Conservation (phyloP, 2,797 vertebrate species). For the Amblyraja radiata region DNA sequence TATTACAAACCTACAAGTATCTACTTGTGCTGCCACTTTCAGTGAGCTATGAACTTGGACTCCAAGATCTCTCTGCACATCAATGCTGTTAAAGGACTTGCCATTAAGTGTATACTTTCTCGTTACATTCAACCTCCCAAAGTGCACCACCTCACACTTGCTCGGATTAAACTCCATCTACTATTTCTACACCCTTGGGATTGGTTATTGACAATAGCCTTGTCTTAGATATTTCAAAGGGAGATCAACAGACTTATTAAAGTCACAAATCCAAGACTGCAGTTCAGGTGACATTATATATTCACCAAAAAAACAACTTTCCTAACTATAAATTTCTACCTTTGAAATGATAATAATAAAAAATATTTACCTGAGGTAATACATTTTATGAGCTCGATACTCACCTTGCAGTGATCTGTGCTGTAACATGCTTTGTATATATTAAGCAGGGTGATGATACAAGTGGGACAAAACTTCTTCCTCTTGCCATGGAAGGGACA, state of each 20-base stretch:
- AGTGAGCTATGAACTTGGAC: too few species aligned
- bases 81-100: too few species aligned
- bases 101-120: too few species aligned
- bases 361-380: not conserved
- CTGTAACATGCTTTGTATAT: slow-evolving; percentile 10
- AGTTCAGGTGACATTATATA: not conserved
- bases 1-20: too few species aligned
- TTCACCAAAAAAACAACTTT: not conserved
- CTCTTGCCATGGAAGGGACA: not conserved
- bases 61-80: too few species aligned
- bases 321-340: not conserved
- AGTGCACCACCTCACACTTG: too few species aligned
- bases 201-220: not conserved
- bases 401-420: not conserved
- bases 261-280: not conserved
- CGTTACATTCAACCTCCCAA: too few species aligned
- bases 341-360: too few species aligned
- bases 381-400: not conserved
- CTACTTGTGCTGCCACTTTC: too few species aligned
- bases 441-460: not conserved
- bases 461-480: not conserved
- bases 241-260: not conserved
- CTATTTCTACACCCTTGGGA: too few species aligned
- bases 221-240: not conserved
- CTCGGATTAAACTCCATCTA: too few species aligned